Evolutionary conservation across 2,797 vertebrate genomes (phyloP).

Genomic region (Petrocephalus sullivani): DNA sequence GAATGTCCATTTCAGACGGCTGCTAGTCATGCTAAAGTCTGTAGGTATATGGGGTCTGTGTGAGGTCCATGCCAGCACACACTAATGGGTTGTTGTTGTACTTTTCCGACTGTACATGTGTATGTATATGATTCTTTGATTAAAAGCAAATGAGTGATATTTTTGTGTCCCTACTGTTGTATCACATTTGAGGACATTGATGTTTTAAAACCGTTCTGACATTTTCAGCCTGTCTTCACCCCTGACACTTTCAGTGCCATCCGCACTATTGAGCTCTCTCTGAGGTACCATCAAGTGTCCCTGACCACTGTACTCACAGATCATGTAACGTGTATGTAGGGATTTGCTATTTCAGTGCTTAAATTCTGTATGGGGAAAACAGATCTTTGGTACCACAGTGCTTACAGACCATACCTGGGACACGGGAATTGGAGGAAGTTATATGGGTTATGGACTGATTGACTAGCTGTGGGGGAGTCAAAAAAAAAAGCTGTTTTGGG

Average conservation of each 20-base stretch:
- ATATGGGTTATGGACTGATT: neutral
- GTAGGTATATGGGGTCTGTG: constrained; percentile 9
- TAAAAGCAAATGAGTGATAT: constrained; percentile 22
- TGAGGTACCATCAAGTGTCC: neutral
- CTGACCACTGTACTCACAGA: neutral
- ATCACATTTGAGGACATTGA: neutral
- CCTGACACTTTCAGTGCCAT: neutral
- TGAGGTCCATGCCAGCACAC: constrained; percentile 27
- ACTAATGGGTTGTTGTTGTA: constrained; percentile 13
- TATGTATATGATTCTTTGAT: constrained; percentile 23
- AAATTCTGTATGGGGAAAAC: neutral
- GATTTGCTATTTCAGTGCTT: neutral
- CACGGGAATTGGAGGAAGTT: neutral
- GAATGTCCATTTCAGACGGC: neutral
- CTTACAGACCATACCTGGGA: neutral
- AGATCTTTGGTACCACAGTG: neutral
- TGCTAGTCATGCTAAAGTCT: neutral
- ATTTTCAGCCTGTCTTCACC: neutral
- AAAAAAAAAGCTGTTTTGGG: neutral
- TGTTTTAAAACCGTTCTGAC: neutral
- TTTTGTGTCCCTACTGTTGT: neutral
- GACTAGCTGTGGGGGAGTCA: neutral
- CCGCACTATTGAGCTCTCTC: neutral
- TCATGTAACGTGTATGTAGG: neutral
- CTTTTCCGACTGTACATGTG: constrained; percentile 29